These are phyloP conservation scores for Ceraclea dissimilis DNA, from an alignment of 2,888 invertebrate genomes.

Conservation along the genomic window DNA sequence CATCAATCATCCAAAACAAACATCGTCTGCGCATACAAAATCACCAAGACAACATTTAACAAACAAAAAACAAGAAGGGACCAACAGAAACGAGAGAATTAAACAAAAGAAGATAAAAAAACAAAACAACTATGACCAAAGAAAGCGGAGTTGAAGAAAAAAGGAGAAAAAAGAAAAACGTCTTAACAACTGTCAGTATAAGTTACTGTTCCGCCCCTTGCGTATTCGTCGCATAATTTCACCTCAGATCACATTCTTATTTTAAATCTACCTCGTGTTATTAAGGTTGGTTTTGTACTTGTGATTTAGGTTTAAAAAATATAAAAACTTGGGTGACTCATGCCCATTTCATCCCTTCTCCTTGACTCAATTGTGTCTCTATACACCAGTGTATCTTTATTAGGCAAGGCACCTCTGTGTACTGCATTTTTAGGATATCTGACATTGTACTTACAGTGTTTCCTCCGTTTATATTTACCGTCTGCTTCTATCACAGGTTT, in stretches of 20 bases:
- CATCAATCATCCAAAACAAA: constrained; percentile 9
- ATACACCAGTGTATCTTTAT: too few species aligned
- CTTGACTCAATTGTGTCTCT: too few species aligned
- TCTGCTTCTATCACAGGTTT: too few species aligned
- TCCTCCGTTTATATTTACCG: too few species aligned
- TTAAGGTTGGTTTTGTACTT: too few species aligned
- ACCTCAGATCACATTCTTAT: constrained; percentile 5
- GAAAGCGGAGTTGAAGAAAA: constrained; percentile 1
- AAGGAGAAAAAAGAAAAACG: constrained; percentile 3
- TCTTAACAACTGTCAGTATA: constrained; percentile 19
- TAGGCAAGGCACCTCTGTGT: too few species aligned
- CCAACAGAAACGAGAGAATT: neutral
- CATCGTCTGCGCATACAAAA: constrained; percentile 8
- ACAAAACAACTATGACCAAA: neutral
- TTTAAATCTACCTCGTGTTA: neutral
- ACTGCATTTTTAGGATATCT: too few species aligned
- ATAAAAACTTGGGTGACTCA: too few species aligned
- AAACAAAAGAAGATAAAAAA: constrained; percentile 1
- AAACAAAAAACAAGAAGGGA: neutral
- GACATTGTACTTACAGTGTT: too few species aligned
- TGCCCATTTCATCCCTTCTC: too few species aligned
- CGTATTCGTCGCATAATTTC: constrained; percentile 25
- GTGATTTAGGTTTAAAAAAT: too few species aligned
- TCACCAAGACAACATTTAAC: neutral
- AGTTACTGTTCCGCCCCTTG: constrained; percentile 20